Conservation (phyloP, 2,113 vertebrate species). For the Lonchura striata region DNA sequence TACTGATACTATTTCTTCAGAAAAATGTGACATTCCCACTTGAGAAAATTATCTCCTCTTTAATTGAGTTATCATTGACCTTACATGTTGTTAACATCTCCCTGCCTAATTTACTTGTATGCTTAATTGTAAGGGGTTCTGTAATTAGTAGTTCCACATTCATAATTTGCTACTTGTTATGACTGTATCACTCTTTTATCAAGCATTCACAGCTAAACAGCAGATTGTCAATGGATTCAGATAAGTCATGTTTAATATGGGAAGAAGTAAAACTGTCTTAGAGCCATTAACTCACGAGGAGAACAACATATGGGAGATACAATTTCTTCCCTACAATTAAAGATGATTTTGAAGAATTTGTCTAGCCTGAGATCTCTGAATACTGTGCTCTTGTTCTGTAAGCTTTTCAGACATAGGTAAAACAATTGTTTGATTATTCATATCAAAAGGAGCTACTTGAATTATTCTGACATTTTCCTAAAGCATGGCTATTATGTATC, state of each 20-base stretch:
- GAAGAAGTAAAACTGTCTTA: constrained; percentile 63
- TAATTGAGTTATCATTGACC: constrained; percentile 80
- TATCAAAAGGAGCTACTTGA: background rate
- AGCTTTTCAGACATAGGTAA: constrained; percentile 38
- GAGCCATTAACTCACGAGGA: constrained; percentile 69
- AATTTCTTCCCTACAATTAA: constrained; percentile 63
- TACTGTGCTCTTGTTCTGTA: constrained; percentile 36
- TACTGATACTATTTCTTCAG: constrained; percentile 27
- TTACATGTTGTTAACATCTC: constrained; percentile 75
- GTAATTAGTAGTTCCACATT: constrained; percentile 77
- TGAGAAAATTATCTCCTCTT: constrained; percentile 70
- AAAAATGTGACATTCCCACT: constrained; percentile 66
- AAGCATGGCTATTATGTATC: background rate
- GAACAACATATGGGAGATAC: constrained; percentile 67
- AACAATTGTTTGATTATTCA: constrained; percentile 50
- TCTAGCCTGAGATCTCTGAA: constrained; percentile 56
- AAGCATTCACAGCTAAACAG: constrained; percentile 72
- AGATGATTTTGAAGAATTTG: constrained; percentile 63
- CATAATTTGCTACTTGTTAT: constrained; percentile 74
- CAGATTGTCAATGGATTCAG: constrained; percentile 76
- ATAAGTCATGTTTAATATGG: constrained; percentile 69
- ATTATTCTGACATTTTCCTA: constrained; percentile 45
- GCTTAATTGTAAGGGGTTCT: constrained; percentile 75
- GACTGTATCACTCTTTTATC: constrained; percentile 68
- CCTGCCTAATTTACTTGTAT: constrained; percentile 76